These are phyloP conservation scores for Onychomys leucogaster DNA, from an alignment of 2,797 vertebrate species.

Conservation along the genomic window DNA sequence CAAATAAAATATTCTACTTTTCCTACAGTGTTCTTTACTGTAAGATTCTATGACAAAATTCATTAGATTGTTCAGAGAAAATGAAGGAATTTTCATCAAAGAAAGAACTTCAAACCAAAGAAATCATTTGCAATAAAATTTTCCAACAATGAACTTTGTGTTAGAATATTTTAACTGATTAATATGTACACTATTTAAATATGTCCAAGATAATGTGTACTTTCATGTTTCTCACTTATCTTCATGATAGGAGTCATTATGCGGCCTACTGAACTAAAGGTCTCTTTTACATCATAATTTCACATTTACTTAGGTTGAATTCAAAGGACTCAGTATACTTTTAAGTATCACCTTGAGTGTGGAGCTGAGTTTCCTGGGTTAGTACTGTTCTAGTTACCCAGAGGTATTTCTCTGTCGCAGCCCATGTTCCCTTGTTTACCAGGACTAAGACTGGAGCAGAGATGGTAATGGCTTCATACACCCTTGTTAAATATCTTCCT, in stretches of 20 bases:
- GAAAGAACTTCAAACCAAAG: constrained; percentile 1
- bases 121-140: neutral
- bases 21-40: neutral
- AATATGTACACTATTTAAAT: constrained; percentile 19
- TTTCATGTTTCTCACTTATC: constrained; percentile 8
- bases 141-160: neutral
- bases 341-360: neutral
- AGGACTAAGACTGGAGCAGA: neutral
- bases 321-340: neutral
- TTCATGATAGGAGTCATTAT: neutral
- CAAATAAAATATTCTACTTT: neutral
- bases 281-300: constrained; percentile 9
- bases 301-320: neutral
- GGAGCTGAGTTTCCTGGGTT: neutral
- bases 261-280: neutral
- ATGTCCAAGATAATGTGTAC: neutral
- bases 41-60: constrained; percentile 28
- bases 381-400: neutral
- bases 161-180: constrained; percentile 33
- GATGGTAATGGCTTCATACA: neutral
- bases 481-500: neutral
- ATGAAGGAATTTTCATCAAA: constrained; percentile 17
- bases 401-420: neutral
- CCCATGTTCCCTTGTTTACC: neutral
- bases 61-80: constrained; percentile 27